Base-by-base conservation (phyloP, 2,113 vertebrate genomes). In the Mionectes macconnelli region DNA sequence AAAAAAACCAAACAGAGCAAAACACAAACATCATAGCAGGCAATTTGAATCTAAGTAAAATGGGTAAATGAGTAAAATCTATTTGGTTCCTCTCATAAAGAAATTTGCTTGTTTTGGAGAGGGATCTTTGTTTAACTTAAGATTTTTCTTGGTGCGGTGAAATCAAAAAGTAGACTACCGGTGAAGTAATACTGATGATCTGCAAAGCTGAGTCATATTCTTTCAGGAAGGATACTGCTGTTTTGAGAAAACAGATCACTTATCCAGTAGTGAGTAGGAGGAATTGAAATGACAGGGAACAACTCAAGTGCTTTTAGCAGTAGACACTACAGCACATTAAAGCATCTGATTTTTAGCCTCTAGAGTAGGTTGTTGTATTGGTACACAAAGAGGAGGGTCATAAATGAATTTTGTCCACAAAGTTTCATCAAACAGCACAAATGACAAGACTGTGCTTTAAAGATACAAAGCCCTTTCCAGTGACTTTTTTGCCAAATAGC, bases 151-250 rank as follows among this genome's bases (percentile, higher is more conserved):
- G 24, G 70, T 81, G 67, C 87, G 19, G 79, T 40, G 8, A 75
- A 90, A 93, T 90, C 23, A 63, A 52, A 83, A 96, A 94, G 84
- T 84, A 86, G 92, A 95, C 86, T 75, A 76, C 73, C 89, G 94
- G 77, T 96, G 91, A 84, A 89, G 77, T 94, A 94, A 89, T 83
- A 33, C 83, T 79, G 88, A 75, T 93, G 90, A 92, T 97, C 94
- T 97, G 96, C 96, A 97, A 96, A 97, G 93, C 94, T 97, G 97
- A 97, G 97, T 97, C 97, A 97, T 94, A 95, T 91, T 97, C 74
- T 84, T 97, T 97, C 91, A 96, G 92, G 94, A 97, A 97, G 96
- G 92, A 85, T 97, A 94, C 87, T 97, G 96, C 91, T 87, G 89
- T 89, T 90, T 86, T 93, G 81, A 94, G 84, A 88, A 94, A 89